Conservation (phyloP, 2,797 vertebrate species). For the Hippocampus kuda region DNA sequence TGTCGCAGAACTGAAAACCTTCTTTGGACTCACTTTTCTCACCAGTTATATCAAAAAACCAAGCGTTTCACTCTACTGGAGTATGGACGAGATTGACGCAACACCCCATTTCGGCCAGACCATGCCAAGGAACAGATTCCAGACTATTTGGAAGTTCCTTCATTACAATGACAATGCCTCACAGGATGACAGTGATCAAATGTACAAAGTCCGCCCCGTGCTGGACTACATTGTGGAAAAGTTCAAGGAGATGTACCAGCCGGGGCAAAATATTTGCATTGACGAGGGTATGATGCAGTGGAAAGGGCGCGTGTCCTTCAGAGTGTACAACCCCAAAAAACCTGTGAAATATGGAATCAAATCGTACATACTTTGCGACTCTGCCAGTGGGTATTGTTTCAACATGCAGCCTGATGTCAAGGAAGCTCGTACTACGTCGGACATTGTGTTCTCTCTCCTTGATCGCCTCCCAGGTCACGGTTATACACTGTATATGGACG, state of each 20-base stretch:
- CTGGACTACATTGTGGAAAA: not conserved
- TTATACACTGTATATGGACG: not conserved
- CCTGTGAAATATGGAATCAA: not conserved
- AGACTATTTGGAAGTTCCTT: not conserved
- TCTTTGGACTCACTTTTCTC: not conserved
- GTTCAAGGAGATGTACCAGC: conserved; percentile 1
- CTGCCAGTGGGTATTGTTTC: not conserved
- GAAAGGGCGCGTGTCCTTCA: not conserved
- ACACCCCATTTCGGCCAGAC: not conserved
- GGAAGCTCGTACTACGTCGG: not conserved
- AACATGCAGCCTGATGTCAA: not conserved
- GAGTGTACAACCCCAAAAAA: not conserved
- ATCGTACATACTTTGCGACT: not conserved
- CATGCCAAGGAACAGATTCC: not conserved
- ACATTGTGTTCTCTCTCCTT: not conserved
- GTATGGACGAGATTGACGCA: not conserved
- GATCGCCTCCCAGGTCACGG: not conserved
- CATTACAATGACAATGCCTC: not conserved
- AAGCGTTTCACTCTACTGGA: not conserved
- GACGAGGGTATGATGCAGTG: not conserved
- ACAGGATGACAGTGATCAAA: not conserved
- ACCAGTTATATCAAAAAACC: conserved; percentile 1
- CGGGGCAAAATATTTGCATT: conserved; percentile 1
- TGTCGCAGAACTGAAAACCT: not conserved
- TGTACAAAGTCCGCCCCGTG: not conserved